Conservation (phyloP, 2,888 invertebrate genomes). For the Thecocarcelia acutangulata region DNA sequence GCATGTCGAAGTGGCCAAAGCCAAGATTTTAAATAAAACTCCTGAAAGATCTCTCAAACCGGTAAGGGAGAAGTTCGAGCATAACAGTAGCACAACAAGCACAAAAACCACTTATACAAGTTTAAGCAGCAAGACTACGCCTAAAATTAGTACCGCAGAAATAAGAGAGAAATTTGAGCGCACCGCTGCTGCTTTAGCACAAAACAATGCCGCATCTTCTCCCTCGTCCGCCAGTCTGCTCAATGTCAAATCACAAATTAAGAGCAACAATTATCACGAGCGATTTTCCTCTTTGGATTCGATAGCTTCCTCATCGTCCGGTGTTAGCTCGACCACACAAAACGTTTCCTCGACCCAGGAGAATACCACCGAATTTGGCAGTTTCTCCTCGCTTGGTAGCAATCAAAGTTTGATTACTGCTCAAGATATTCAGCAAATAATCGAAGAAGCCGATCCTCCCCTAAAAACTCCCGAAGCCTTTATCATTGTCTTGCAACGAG, state of each 20-base stretch:
- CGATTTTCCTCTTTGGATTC: constrained; percentile 81
- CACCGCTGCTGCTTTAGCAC: constrained; percentile 71
- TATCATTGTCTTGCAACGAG: constrained; percentile 86
- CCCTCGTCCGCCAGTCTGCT: constrained; percentile 66
- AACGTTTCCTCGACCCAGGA: constrained; percentile 79
- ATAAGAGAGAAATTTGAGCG: constrained; percentile 81
- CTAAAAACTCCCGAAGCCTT: constrained; percentile 84
- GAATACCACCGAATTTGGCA: constrained; percentile 81
- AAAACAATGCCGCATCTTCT: constrained; percentile 54
- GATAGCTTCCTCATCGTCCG: constrained; percentile 81
- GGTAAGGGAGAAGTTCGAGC: constrained; percentile 72
- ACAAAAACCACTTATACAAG: constrained; percentile 67
- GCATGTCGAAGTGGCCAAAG: constrained; percentile 76
- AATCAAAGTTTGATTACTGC: constrained; percentile 82
- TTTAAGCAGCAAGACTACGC: constrained; percentile 70
- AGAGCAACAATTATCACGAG: constrained; percentile 76
- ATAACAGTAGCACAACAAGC: constrained; percentile 30
- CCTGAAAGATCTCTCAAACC: constrained; percentile 68
- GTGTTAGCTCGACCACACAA: constrained; percentile 80
- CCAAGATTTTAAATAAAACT: constrained; percentile 66
- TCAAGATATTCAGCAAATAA: constrained; percentile 85
- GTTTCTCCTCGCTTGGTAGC: constrained; percentile 81
- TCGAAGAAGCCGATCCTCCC: constrained; percentile 86
- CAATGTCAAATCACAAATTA: constrained; percentile 68
- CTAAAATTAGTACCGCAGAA: constrained; percentile 77